Base-by-base conservation (phyloP, 1,140 invertebrate species). In the Drosophila baimaii region DNA sequence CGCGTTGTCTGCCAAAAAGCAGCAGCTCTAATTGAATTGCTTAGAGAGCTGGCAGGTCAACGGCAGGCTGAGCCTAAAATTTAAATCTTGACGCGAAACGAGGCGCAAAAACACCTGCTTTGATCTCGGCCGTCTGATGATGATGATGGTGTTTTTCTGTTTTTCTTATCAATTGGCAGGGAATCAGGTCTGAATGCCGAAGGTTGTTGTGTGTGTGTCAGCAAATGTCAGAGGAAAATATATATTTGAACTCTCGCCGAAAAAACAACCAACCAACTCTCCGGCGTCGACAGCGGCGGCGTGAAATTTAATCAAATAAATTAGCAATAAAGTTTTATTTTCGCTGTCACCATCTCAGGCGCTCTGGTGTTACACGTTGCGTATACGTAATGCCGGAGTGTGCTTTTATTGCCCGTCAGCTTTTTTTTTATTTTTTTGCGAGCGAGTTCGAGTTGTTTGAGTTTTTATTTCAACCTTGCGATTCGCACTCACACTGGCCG, bases 241-340 rank as follows among this genome's bases (percentile, higher is more conserved):
- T 70, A 79, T 62, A 85, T 86, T 86, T 81, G 39, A 69, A 57
- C 79, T 64, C 25, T 21, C 35, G 12, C n/a, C n/a, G 0, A 51
- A 51, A 39, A 54, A 72, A 62, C 55, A 33, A 4, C 12, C 19
- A 52, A 23, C 19, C 51, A 54, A 35, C 29, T 23, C 61, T 39
- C 19, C n/a, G 39, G 6, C 33, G 33, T 31, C 49, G 29, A 15
- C 63, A 44, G 62, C 6, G 49, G 35, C 46, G 64, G 80, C 69
- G 84, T 75, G 77, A 88, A 88, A 88, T 88, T 88, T 88, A 88
- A 88, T 88, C 85, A 88, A 88, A 88, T 88, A 88, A 88, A 88
- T 88, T 88, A 88, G 84, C 84, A 80, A 84, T 88, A 88, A 88
- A 84, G 73, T 88, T 89, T 84, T 88, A 88, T 88, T 88, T 80